A percentile compares a stretch with the other conserved stretches of the same genome.
Evolutionary conservation across 1,140 invertebrate genomes (phyloP).

Genomic region (Lepidurus arcticus): DNA sequence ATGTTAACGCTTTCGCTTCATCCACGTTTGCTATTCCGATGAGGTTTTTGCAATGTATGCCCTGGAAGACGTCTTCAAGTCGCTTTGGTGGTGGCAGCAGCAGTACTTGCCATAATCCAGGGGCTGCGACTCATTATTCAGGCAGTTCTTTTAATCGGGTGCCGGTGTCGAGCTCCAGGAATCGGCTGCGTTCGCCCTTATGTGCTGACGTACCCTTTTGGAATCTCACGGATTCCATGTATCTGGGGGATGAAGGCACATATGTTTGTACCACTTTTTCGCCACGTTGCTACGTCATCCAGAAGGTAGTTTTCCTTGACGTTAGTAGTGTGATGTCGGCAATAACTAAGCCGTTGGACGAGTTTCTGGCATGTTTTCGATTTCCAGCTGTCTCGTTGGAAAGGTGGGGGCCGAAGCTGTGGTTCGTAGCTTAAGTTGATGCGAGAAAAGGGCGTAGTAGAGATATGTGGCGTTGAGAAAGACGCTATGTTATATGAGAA

Average conservation of each 20-base stretch:
- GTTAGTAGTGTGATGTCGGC: neutral
- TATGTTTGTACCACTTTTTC: constrained; percentile 56
- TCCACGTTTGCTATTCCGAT: neutral
- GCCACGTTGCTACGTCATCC: constrained; percentile 56
- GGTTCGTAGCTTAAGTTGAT: too few relatives aligned
- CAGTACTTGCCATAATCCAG: neutral
- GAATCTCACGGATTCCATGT: constrained; percentile 25
- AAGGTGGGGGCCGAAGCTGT: too few relatives aligned
- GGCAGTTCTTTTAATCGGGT: neutral
- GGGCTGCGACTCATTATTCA: neutral
- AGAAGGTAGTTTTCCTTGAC: constrained; percentile 48
- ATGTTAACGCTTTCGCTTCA: neutral
- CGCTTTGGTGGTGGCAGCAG: neutral
- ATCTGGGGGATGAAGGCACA: constrained; percentile 43
- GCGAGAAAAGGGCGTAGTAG: neutral
- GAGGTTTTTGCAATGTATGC: neutral
- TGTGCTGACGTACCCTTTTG: neutral
- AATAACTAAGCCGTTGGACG: neutral
- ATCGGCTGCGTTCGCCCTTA: neutral
- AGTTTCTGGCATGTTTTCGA: neutral
- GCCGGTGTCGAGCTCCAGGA: neutral
- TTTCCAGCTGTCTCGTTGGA: neutral
- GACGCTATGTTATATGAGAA: neutral
- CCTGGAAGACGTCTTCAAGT: neutral
- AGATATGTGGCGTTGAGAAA: neutral